phyloP scores from a whole-genome alignment of 2,797 vertebrate species.

The Steatocranus sp. region DNA sequence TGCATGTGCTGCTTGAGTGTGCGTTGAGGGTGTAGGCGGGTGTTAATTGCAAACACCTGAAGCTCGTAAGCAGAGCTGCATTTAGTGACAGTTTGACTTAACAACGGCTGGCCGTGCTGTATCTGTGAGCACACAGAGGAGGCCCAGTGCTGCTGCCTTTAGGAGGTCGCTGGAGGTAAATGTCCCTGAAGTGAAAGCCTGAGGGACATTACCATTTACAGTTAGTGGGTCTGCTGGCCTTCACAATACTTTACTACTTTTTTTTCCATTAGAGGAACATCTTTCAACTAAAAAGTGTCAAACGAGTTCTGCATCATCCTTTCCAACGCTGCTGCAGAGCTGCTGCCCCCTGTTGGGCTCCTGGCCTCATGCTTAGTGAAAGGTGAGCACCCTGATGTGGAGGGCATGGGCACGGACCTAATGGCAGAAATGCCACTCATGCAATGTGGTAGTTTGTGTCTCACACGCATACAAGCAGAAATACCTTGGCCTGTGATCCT shows the following conservation, averaged over 20 bases:
- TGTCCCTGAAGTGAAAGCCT: background rate
- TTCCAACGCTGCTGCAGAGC: constrained; percentile 4
- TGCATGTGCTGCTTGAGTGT: background rate
- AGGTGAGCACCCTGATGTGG: constrained; percentile 36
- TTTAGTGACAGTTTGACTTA: constrained; percentile 31
- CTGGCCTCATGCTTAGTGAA: constrained; percentile 14
- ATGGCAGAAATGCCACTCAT: constrained; percentile 52
- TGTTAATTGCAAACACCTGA: constrained; percentile 75
- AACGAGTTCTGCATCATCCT: background rate
- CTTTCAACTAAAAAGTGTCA: background rate
- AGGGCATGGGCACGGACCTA: constrained; percentile 27
- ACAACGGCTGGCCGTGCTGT: constrained; percentile 1
- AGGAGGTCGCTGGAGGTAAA: background rate
- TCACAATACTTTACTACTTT: background rate
- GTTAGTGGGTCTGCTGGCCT: background rate
- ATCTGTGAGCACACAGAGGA: constrained; percentile 19
- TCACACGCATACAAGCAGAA: constrained; percentile 50
- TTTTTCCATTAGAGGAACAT: background rate
- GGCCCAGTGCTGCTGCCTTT: constrained; percentile 3
- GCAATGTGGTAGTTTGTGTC: constrained; percentile 34
- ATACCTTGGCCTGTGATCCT: constrained; percentile 64
- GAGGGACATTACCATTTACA: background rate
- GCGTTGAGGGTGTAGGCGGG: constrained; percentile 29
- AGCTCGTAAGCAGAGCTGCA: constrained; percentile 45
- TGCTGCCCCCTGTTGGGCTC: constrained; percentile 69